These are phyloP conservation scores for Gouania willdenowi DNA, from an alignment of 2,797 vertebrate genomes.

Conservation along the genomic window DNA sequence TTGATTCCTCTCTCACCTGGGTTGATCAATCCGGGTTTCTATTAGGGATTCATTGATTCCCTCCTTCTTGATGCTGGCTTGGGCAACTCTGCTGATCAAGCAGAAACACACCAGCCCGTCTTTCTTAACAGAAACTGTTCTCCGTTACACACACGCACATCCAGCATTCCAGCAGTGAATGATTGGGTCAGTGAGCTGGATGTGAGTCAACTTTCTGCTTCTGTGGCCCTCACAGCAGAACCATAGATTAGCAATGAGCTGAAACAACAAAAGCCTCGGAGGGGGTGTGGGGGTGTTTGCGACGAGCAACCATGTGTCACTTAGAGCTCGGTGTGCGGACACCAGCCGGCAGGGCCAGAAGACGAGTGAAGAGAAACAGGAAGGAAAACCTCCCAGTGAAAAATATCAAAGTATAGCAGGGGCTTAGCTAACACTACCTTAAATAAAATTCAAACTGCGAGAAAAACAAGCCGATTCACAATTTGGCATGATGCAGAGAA, in stretches of 20 bases:
- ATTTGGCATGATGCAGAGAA: constrained; percentile 19
- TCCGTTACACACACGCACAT: constrained; percentile 9
- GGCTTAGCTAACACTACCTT: no score
- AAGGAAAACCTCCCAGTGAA: constrained; percentile 25
- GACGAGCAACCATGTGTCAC: constrained; percentile 59
- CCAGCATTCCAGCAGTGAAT: constrained; percentile 56
- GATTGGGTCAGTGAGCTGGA: constrained; percentile 68
- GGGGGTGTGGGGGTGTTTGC: constrained; percentile 3
- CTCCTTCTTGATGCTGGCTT: constrained; percentile 59
- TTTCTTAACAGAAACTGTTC: constrained; percentile 51
- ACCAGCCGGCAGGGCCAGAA: constrained; percentile 58
- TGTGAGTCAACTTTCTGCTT: constrained; percentile 60
- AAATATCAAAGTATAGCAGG: no score
- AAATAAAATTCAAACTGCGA: constrained; percentile 10
- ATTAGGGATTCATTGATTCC: constrained; percentile 77
- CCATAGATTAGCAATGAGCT: constrained; percentile 50
- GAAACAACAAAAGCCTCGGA: constrained; percentile 49
- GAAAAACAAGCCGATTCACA: constrained; percentile 10
- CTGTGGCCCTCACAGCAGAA: constrained; percentile 50
- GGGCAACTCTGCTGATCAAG: constrained; percentile 74
- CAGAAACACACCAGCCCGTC: constrained; percentile 67
- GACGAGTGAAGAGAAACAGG: constrained; percentile 39
- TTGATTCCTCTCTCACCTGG: constrained; percentile 56
- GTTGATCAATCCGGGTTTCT: constrained; percentile 53
- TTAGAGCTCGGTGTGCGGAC: constrained; percentile 64